Evolutionary conservation across 2,888 invertebrate species (phyloP).

Genomic region (Platypus cylindrus): DNA sequence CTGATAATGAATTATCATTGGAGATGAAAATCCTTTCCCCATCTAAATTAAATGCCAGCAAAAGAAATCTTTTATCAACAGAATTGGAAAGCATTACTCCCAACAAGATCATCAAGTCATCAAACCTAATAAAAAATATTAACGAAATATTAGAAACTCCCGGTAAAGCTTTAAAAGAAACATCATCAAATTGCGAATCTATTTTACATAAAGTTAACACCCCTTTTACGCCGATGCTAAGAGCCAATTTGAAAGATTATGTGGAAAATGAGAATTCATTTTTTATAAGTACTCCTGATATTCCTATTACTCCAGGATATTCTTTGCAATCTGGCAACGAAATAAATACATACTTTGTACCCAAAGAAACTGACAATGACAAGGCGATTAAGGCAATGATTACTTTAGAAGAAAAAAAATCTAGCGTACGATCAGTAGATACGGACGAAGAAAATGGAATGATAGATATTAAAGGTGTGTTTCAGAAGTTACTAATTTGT

Average conservation of each 20-base stretch:
- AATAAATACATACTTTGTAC: slow-evolving; percentile 7
- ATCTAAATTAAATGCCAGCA: slow-evolving; percentile 11
- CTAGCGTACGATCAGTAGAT: slow-evolving; percentile 12
- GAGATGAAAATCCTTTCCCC: slow-evolving; percentile 10
- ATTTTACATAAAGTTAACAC: too few species aligned
- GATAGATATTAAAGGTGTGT: slow-evolving; percentile 6
- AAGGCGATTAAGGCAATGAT: slow-evolving; percentile 11
- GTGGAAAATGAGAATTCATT: slow-evolving; percentile 9
- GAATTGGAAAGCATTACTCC: slow-evolving; percentile 9
- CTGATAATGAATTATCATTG: background rate
- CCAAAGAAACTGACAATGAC: slow-evolving; percentile 10
- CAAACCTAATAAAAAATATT: slow-evolving; percentile 10
- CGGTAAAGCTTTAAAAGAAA: slow-evolving; percentile 5
- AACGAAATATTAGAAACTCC: slow-evolving; percentile 10
- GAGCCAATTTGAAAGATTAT: slow-evolving; percentile 13
- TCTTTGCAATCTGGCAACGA: slow-evolving; percentile 4
- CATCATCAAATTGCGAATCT: too few species aligned
- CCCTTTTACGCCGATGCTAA: slow-evolving; percentile 15
- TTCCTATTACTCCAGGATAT: slow-evolving; percentile 13
- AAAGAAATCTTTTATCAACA: slow-evolving; percentile 9
- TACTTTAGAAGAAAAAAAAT: slow-evolving; percentile 10
- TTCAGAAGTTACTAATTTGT: too few species aligned
- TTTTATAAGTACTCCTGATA: slow-evolving; percentile 13
- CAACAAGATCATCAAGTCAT: slow-evolving; percentile 2
- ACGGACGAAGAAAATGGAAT: slow-evolving; percentile 4